Evolutionary conservation across 2,888 invertebrate species (phyloP), one percentile per base, ranked within the genome.

Genomic region (Taphrorychus bicolor): DNA sequence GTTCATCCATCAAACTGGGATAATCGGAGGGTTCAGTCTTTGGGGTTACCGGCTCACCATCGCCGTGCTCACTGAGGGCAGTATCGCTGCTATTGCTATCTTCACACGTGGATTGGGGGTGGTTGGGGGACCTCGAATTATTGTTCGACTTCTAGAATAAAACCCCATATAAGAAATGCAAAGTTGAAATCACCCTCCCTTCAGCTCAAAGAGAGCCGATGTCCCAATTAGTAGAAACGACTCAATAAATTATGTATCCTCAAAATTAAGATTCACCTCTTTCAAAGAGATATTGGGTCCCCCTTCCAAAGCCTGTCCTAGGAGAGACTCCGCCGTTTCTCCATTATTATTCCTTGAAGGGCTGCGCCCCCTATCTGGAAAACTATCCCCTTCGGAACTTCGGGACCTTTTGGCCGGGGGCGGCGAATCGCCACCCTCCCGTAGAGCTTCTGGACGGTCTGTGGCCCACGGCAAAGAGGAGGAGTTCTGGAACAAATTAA

Each of bases 41-140:
- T 74, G 91, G 89, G 70, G 86, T 87, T 71, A 88, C 86, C 75
- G 89, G 88, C 45, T 85, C 85, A 19, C 85, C 85, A 22, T 85
- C 85, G 81, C 88, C 89, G 71, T 87, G 84, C 76, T 87, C 87
- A 76, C 92, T 92, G 70, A 91, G 87, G 71, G 91, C 92, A 61
- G 91, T 92, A 77, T 93, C 94, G 76, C 93, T 92, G 70, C 93
- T 93, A 79, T 92, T 92, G 71, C 93, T 93, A 76, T 94, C 93
- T 79, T 94, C 94, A 52, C 93, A 92, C 45, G 91, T 88, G 71
- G 90, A 90, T 80, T 90, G 90, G 59, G 88, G 87, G 81, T 88
- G 85, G 69, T 85, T 78, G 51, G 87, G 86, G 68, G 85, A 85
- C 74, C 88, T 88, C 62, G 86, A 85, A 78, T 87, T 85, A 73